Conservation (phyloP, 2,888 invertebrate genomes). For the Mythimna loreyi region DNA sequence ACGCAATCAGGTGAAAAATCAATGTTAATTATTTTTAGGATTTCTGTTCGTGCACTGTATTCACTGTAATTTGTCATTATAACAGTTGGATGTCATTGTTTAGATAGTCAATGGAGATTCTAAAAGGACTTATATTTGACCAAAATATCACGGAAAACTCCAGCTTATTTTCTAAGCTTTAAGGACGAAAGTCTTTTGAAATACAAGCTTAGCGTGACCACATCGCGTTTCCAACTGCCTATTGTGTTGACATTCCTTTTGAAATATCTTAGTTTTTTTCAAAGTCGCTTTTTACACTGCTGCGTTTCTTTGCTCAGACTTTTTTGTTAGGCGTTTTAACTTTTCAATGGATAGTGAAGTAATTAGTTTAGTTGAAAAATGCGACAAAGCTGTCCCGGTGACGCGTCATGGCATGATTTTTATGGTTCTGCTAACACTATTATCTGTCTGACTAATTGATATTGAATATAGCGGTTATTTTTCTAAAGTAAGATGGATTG, state of each 20-base stretch:
- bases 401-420: slow-evolving; percentile 68
- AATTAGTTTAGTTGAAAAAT: slow-evolving; percentile 57
- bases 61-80: slow-evolving; percentile 60
- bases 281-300: slow-evolving; percentile 68
- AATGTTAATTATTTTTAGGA: slow-evolving; percentile 36
- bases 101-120: slow-evolving; percentile 19
- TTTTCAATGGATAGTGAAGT: slow-evolving; percentile 57
- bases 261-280: slow-evolving; percentile 65
- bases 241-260: slow-evolving; percentile 68
- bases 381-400: slow-evolving; percentile 41
- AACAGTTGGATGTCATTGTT: slow-evolving; percentile 55
- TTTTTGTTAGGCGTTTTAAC: slow-evolving; percentile 62
- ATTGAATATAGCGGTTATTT: slow-evolving; percentile 73
- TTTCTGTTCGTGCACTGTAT: slow-evolving; percentile 35
- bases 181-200: slow-evolving; percentile 31
- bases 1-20: slow-evolving; percentile 30
- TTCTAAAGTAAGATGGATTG: slow-evolving; percentile 66
- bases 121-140: slow-evolving; percentile 24
- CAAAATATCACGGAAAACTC: slow-evolving; percentile 10
- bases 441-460: slow-evolving; percentile 83
- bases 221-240: slow-evolving; percentile 61
- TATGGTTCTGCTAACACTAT: slow-evolving; percentile 74
- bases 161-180: neutral
- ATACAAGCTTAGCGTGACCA: slow-evolving; percentile 64
- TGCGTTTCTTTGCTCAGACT: slow-evolving; percentile 61